These are phyloP conservation scores for Cossypha polioptera DNA, from an alignment of 2,797 vertebrate species.

Conservation along the genomic window DNA sequence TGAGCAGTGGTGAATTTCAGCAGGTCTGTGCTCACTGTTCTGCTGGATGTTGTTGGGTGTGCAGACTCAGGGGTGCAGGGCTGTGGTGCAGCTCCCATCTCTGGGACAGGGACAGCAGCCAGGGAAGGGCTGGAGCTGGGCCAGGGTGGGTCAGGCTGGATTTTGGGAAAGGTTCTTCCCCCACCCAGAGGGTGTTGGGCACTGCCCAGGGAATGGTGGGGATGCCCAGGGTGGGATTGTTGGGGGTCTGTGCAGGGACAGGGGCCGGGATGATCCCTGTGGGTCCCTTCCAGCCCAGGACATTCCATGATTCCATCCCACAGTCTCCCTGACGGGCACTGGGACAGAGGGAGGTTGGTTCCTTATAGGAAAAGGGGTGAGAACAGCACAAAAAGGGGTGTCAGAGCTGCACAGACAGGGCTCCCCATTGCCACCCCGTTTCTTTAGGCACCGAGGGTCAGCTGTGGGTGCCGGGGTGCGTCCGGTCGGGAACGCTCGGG, in stretches of 20 bases:
- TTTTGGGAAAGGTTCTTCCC: accelerated
- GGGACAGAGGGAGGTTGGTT: neutral
- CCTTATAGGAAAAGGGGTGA: accelerated
- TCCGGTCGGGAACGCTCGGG: no score
- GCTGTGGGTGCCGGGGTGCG: no score
- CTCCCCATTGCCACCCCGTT: accelerated
- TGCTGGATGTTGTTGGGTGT: neutral
- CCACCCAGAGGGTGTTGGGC: neutral
- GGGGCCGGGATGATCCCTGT: neutral
- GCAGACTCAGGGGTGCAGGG: neutral
- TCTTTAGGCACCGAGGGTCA: neutral
- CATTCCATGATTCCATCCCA: accelerated
- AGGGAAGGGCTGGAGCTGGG: accelerated
- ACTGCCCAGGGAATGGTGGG: neutral
- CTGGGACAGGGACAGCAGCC: neutral
- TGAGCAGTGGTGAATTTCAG: neutral
- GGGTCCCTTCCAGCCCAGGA: neutral
- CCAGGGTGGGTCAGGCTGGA: accelerated
- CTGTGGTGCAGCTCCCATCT: neutral
- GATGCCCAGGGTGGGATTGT: neutral
- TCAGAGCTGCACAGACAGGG: no score
- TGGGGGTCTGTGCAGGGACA: neutral
- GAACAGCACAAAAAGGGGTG: no score
- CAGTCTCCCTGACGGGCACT: accelerated
- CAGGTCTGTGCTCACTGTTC: neutral